phyloP scores from a whole-genome alignment of 2,113 vertebrate genomes.

The Alethe castanea region DNA sequence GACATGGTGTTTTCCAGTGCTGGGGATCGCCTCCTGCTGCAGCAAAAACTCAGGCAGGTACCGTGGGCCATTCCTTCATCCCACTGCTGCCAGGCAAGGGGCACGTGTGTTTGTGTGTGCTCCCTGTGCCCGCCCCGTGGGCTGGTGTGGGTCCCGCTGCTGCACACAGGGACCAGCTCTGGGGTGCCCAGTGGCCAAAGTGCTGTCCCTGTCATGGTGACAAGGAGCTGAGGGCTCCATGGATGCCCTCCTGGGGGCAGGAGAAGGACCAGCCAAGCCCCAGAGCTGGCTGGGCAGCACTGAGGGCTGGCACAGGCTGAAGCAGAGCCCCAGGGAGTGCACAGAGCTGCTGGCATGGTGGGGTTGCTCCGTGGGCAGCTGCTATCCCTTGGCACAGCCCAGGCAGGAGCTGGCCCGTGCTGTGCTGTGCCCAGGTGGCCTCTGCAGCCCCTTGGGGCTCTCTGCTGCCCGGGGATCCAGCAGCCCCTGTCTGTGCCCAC shows the following conservation, averaged over 20 bases:
- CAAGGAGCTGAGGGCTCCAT: not conserved
- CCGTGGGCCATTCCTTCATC: slow-evolving; percentile 43
- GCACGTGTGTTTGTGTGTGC: rapidly evolving
- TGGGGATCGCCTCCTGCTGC: slow-evolving; percentile 80
- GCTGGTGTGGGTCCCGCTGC: not conserved
- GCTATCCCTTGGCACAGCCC: not conserved
- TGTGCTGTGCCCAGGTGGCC: not conserved
- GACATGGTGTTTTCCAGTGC: slow-evolving; percentile 86
- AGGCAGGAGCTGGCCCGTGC: not conserved
- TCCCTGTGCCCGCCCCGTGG: not conserved
- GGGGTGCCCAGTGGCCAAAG: rapidly evolving
- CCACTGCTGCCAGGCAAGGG: not conserved
- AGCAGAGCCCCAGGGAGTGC: not conserved
- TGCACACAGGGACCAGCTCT: not conserved
- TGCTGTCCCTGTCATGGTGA: not conserved
- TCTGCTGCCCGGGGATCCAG: not conserved
- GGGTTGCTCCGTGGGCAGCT: not conserved
- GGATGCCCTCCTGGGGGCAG: not conserved
- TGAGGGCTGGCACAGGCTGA: not conserved
- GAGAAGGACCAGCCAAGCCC: not conserved
- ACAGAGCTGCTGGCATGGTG: rapidly evolving
- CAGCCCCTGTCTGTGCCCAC: not conserved
- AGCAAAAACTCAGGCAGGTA: slow-evolving; percentile 87
- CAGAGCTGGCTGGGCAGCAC: not conserved
- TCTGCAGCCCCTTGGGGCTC: not conserved